These are phyloP conservation scores for Magallana nippona DNA, from an alignment of 2,888 invertebrate species.

Conservation along the genomic window DNA sequence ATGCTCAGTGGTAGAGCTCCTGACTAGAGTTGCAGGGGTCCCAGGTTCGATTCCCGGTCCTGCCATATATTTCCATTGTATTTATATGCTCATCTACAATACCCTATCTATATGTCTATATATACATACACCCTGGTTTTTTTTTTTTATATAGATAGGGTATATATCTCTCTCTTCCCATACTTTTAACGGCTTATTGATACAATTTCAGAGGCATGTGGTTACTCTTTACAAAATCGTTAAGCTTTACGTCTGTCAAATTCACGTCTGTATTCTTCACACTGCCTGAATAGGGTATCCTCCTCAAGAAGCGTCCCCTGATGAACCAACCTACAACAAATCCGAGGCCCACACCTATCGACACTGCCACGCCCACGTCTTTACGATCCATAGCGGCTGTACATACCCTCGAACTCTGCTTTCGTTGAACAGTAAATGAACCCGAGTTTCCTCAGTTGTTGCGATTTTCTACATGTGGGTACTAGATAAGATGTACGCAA, in stretches of 20 bases:
- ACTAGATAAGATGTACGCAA: neutral
- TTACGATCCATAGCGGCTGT: neutral
- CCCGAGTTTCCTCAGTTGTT: constrained; percentile 18
- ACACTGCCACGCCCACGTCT: constrained; percentile 22
- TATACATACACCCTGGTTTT: too few species aligned
- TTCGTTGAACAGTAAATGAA: neutral
- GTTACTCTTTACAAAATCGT: too few species aligned
- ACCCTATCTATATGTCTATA: too few species aligned
- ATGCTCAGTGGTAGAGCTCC: too few species aligned
- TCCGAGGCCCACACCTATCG: constrained; percentile 55
- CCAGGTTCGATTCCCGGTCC: too few species aligned
- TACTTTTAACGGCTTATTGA: too few species aligned
- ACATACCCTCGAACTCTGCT: neutral
- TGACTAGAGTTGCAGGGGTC: too few species aligned
- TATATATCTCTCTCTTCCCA: too few species aligned
- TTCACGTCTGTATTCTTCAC: constrained; percentile 5
- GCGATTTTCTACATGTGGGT: neutral
- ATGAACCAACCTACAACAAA: constrained; percentile 55
- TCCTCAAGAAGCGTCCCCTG: constrained; percentile 36
- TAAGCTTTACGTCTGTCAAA: neutral
- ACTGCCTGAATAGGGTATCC: neutral
- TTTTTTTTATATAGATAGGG: too few species aligned
- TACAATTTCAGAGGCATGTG: too few species aligned
- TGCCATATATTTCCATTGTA: too few species aligned
- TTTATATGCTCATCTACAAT: too few species aligned